Conservation (phyloP, 2,888 invertebrate genomes). For the Aradus depressus region DNA sequence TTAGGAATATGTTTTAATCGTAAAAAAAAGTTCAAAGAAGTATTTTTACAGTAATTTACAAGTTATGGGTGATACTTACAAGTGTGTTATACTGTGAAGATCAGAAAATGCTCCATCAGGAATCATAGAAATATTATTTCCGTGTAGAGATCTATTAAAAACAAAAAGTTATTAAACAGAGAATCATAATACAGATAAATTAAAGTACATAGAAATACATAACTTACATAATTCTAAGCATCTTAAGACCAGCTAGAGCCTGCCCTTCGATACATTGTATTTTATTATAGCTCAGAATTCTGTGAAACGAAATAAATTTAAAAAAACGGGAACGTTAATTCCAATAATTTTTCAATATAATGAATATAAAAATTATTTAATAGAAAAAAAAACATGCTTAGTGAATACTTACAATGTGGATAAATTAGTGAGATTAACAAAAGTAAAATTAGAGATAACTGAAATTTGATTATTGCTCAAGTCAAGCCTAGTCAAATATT, state of each 20-base stretch:
- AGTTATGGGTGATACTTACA: too few relatives aligned
- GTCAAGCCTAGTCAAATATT: constrained; percentile 79
- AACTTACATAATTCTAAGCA: too few relatives aligned
- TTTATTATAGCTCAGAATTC: constrained; percentile 92
- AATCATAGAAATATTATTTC: constrained; percentile 92
- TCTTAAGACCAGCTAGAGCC: constrained; percentile 74
- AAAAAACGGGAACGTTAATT: too few relatives aligned
- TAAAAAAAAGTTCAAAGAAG: too few relatives aligned
- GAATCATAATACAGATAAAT: constrained; percentile 4
- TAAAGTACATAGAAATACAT: too few relatives aligned
- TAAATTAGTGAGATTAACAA: constrained; percentile 77
- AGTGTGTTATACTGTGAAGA: constrained; percentile 84
- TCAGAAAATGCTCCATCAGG: constrained; percentile 93
- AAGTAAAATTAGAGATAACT: constrained; percentile 82
- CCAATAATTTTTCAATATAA: constrained; percentile 7
- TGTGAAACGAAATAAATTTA: constrained; percentile 38
- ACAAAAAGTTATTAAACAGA: constrained; percentile 11
- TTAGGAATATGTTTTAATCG: neutral
- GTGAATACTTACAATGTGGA: constrained; percentile 69
- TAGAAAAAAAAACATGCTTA: neutral
- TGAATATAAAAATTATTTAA: neutral
- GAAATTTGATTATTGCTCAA: constrained; percentile 90
- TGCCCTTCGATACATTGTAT: constrained; percentile 87
- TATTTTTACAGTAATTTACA: too few relatives aligned
- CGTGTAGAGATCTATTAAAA: constrained; percentile 70